Conservation (phyloP, 2,797 vertebrate species). For the Centroberyx gerrardi region DNA sequence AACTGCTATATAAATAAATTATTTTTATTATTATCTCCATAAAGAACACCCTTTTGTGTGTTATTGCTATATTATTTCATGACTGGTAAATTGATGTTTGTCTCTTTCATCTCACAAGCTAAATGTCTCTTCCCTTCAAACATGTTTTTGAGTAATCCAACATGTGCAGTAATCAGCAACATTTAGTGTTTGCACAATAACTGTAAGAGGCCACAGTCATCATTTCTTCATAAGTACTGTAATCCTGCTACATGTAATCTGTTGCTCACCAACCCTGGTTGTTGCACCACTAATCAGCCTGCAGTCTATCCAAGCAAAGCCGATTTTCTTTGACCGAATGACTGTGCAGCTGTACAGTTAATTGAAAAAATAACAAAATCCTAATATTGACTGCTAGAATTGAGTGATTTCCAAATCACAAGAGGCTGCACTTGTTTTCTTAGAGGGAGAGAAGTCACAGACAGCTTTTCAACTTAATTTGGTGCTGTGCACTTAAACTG, state of each 20-base stretch:
- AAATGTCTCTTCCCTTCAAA: too few relatives aligned
- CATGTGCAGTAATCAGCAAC: too few relatives aligned
- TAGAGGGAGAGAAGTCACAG: constrained; percentile 9
- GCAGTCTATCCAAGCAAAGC: constrained; percentile 18
- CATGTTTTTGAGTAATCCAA: too few relatives aligned
- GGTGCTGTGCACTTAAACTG: constrained; percentile 41
- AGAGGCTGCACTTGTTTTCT: not conserved
- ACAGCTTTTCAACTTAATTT: constrained; percentile 31
- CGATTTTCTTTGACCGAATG: constrained; percentile 31
- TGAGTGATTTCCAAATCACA: constrained; percentile 33
- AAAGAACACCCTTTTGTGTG: too few relatives aligned
- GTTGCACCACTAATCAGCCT: not conserved
- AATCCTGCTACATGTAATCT: not conserved
- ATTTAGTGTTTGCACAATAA: too few relatives aligned
- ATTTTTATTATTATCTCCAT: too few relatives aligned
- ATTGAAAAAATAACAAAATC: constrained; percentile 45
- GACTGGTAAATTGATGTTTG: too few relatives aligned
- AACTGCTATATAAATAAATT: too few relatives aligned
- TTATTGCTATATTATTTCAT: too few relatives aligned
- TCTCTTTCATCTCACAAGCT: too few relatives aligned
- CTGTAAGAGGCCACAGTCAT: not conserved
- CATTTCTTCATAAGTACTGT: not conserved
- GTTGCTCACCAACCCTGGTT: too few relatives aligned
- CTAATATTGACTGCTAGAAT: constrained; percentile 9
- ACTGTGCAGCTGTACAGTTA: constrained; percentile 1